Evolutionary conservation across 2,113 vertebrate species (phyloP).

Genomic region (Alligator sinensis): DNA sequence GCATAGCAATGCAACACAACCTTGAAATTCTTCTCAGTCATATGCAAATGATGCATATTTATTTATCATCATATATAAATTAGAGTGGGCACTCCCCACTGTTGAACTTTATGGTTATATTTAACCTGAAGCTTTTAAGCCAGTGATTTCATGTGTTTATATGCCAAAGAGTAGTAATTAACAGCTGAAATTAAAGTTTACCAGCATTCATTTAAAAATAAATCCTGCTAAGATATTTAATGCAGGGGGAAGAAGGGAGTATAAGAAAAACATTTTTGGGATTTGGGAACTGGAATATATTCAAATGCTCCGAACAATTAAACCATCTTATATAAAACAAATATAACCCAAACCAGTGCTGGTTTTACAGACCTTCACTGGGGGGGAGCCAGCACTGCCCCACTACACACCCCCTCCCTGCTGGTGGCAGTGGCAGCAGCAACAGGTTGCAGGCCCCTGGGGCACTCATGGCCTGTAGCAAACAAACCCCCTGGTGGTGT

Average conservation of each 20-base stretch:
- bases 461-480: too few relatives aligned
- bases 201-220: not conserved
- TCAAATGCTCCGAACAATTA: too few relatives aligned
- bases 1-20: rapidly evolving
- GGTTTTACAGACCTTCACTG: too few relatives aligned
- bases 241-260: not conserved
- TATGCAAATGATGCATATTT: not conserved
- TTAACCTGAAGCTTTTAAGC: not conserved
- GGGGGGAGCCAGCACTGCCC: too few relatives aligned
- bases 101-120: not conserved
- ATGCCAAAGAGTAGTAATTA: not conserved
- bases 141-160: not conserved
- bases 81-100: not conserved
- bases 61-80: not conserved
- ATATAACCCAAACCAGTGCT: too few relatives aligned
- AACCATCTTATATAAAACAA: too few relatives aligned
- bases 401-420: too few relatives aligned
- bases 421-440: too few relatives aligned
- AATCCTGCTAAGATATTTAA: not conserved
- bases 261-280: too few relatives aligned
- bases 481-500: too few relatives aligned
- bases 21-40: not conserved
- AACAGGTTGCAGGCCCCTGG: too few relatives aligned
- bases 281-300: too few relatives aligned
- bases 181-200: not conserved